Conservation (phyloP, 2,888 invertebrate genomes). For the Belgica antarctica region DNA sequence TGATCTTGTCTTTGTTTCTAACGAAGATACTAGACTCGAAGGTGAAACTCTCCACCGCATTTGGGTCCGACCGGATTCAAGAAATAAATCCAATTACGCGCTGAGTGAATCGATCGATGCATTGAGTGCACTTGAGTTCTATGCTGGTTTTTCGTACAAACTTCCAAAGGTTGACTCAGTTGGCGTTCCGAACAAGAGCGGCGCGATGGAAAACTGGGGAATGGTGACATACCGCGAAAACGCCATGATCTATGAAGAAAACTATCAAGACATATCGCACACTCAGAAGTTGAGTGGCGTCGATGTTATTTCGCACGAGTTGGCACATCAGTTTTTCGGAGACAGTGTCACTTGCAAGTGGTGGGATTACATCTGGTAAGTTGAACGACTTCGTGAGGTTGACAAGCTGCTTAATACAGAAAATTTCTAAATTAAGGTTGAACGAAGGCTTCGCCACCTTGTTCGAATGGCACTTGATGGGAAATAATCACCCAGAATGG, state of each 20-base stretch:
- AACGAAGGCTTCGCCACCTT: slow-evolving; percentile 38
- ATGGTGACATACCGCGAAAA: slow-evolving; percentile 5
- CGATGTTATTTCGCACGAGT: slow-evolving; percentile 27
- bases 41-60: slow-evolving; percentile 15
- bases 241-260: slow-evolving; percentile 27
- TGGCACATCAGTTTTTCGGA: slow-evolving; percentile 42
- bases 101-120: background rate
- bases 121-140: slow-evolving; percentile 24
- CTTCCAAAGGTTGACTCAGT: slow-evolving; percentile 31
- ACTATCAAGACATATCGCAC: slow-evolving; percentile 3
- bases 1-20: slow-evolving; percentile 12
- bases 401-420: background rate
- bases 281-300: slow-evolving; percentile 14
- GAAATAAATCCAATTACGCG: background rate
- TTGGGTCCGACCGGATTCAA: slow-evolving; percentile 22
- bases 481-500: slow-evolving; percentile 10
- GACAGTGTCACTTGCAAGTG: slow-evolving; percentile 28
- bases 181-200: slow-evolving; percentile 23
- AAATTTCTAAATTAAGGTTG: background rate
- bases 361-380: slow-evolving; percentile 30
- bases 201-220: slow-evolving; percentile 39
- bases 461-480: slow-evolving; percentile 1
- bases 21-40: background rate
- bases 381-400: background rate
- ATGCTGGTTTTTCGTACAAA: background rate